Base-by-base conservation (phyloP, 2,113 vertebrate genomes). In the Laterallus jamaicensis region DNA sequence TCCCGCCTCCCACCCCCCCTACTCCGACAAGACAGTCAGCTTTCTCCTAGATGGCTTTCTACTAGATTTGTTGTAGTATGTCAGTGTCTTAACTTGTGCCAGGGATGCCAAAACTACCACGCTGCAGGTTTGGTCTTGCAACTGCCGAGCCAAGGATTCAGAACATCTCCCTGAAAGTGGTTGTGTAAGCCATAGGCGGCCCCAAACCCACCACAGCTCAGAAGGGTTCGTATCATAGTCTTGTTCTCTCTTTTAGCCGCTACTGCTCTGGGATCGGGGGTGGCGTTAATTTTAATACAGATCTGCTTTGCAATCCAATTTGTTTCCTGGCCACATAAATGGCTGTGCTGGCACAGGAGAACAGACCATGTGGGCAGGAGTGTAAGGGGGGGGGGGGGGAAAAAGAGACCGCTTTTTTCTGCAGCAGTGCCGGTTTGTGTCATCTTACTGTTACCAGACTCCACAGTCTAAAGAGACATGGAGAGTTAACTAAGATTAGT, bases 231-330 rank as follows among this genome's bases (percentile, higher is more conserved):
- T 37, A 5, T 63, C n/a, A 6, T 37, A 17, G 31, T 47, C 80
- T 56, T n/a, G 22, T 70, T 93, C 64, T 70, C 47, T 26, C 21
- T 74, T 86, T 62, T 52, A 83, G 50, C 55, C 63, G 42, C 37
- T 70, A 17, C 18, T 70, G 59, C 67, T 92, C 37, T 73, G 39
- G 32, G 14, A 64, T 42, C 74, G 13, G 21, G 31, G 20, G 24
- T 82, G 52, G 58, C 66, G 42, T 75, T 93, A 63, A 50, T 94
- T 92, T 93, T 90, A 81, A 90, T 60, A 71, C 40, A 67, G 47
- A 63, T 70, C 60, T 90, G 64, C 71, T 24, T 78, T 92, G 66
- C 56, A 74, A n/a, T 83, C 55, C 31, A 6, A 0, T 92, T 83
- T 82, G 39, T 63, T 96, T 86, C 80, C 73, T 83, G 88, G 80